phyloP scores from a whole-genome alignment of 2,888 invertebrate genomes.

The Andrena bucephala region DNA sequence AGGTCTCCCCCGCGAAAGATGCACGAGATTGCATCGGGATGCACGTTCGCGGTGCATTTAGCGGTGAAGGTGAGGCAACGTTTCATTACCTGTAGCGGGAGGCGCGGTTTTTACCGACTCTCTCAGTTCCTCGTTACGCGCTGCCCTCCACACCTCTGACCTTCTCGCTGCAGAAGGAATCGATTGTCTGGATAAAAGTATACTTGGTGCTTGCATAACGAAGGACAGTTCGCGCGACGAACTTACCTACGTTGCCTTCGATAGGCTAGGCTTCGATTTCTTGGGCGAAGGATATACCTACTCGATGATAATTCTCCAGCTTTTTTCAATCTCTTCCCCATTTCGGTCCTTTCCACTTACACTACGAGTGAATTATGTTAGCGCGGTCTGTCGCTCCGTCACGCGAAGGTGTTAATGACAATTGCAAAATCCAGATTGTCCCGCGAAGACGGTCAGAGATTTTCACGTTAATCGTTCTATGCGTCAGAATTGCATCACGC shows the following conservation, averaged over 20 bases:
- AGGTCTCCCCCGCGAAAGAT: slow-evolving; percentile 68
- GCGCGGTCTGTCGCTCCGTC: too few species aligned
- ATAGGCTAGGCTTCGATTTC: too few species aligned
- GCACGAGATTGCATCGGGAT: slow-evolving; percentile 64
- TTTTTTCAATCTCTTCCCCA: too few species aligned
- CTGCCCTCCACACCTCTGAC: slow-evolving; percentile 18
- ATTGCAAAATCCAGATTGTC: slow-evolving; percentile 20
- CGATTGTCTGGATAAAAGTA: not conserved
- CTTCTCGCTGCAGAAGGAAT: not conserved
- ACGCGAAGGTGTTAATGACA: not conserved
- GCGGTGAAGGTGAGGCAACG: slow-evolving; percentile 49
- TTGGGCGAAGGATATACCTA: too few species aligned
- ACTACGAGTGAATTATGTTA: not conserved
- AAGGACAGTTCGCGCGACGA: not conserved
- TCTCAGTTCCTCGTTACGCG: not conserved
- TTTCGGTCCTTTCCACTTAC: too few species aligned
- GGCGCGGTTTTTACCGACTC: not conserved
- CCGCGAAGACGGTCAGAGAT: not conserved
- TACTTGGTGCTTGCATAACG: not conserved
- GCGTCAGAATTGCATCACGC: slow-evolving; percentile 14
- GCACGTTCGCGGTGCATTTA: slow-evolving; percentile 47
- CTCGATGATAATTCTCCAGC: too few species aligned
- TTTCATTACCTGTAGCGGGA: slow-evolving; percentile 38
- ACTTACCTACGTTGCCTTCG: too few species aligned
- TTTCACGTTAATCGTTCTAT: not conserved